Conservation (phyloP, 2,797 vertebrate genomes). For the Rousettus madagascariensis region DNA sequence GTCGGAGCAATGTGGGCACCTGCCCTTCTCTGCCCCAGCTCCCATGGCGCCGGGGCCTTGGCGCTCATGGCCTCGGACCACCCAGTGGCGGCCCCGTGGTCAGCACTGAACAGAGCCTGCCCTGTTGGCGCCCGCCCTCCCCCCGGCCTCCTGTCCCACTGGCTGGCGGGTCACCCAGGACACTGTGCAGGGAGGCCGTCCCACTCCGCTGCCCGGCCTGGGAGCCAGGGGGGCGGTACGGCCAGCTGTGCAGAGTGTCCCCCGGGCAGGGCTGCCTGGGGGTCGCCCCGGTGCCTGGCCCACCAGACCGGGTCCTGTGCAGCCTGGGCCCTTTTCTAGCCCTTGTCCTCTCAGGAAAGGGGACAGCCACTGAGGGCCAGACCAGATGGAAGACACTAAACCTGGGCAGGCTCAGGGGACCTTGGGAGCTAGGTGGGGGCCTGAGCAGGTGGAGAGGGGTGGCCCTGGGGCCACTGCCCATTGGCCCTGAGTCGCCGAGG, state of each 20-base stretch:
- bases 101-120: neutral
- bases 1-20: too few relatives aligned
- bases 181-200: neutral
- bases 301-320: neutral
- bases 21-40: neutral
- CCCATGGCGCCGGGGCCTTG: neutral
- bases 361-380: neutral
- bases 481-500: neutral
- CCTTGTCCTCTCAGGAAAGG: neutral
- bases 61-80: neutral
- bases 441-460: neutral
- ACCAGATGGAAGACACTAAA: neutral
- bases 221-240: neutral
- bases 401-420: neutral
- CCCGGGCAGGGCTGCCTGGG: neutral
- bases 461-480: neutral
- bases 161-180: neutral
- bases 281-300: neutral
- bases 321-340: neutral
- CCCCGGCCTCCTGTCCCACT: neutral
- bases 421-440: rapidly evolving
- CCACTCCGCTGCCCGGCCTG: neutral
- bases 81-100: neutral
- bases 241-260: neutral
- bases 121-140: neutral